Base-by-base conservation (phyloP, 2,113 vertebrate genomes). In the Brachirus orientalis region DNA sequence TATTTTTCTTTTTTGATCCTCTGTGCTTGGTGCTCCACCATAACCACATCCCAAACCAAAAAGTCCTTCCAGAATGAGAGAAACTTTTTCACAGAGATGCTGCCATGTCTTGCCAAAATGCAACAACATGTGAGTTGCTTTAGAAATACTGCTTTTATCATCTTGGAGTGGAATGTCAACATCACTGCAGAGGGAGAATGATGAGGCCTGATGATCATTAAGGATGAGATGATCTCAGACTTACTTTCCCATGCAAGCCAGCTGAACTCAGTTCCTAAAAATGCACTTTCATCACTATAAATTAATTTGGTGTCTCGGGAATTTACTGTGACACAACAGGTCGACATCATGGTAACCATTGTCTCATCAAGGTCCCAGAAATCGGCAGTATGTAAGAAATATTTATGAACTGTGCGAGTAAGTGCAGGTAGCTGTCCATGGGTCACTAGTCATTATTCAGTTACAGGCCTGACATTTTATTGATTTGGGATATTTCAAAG, bases 401-500 rank as follows among this genome's bases (percentile, higher is more conserved):
- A 69, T 77, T 66, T 82, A 59, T 70, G 67, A 36, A 48, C 35
- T 35, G n/a, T 44, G 19, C 11, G 50, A 22, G n/a, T 33, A 33
- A 64, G 48, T 37, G 19, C 50, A 51, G 54, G 50, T 66, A 65
- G 78, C 56, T 71, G 56, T 48, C 58, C 47, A 44, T 44, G 50
- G 44, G 56, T 28, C 40, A 55, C 61, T 17, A 41, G 55, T 69
- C 62, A 52, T 64, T 37, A 69, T 57, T 79, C 75, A 64, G 53
- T 55, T 3, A 6, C 50, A 38, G 16, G 22, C 19, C 18, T 70
- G 60, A 53, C 56, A 63, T 65, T 76, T 71, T 66, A 59, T 67
- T 57, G 53, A 76, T 64, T 65, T 74, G 63, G 18, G 35, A 46
- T 63, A 56, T 56, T 80, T 63, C 66, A 52, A 74, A 75, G 44